These are phyloP conservation scores for Bombylius major DNA, from an alignment of 2,888 invertebrate species.

Conservation along the genomic window DNA sequence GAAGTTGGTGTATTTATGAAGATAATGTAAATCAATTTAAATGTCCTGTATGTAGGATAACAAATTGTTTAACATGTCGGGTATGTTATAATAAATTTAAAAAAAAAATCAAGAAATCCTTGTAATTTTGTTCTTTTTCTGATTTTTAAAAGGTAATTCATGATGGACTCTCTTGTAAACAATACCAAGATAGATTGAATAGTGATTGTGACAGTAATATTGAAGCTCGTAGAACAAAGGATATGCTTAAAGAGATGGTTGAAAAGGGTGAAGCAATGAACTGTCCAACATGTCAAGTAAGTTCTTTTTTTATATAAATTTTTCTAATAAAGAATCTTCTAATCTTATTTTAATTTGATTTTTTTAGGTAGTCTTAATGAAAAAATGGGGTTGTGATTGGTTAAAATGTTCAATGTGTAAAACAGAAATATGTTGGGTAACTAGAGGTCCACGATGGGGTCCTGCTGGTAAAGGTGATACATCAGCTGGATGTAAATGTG, in stretches of 20 bases:
- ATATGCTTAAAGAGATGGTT: slow-evolving; percentile 71
- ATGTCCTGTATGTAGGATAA: slow-evolving; percentile 68
- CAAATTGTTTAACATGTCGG: slow-evolving; percentile 79
- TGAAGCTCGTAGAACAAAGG: slow-evolving; percentile 60
- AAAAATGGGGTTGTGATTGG: slow-evolving; percentile 93
- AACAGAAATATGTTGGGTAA: slow-evolving; percentile 91
- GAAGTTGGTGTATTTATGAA: slow-evolving; percentile 81
- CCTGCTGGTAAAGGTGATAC: slow-evolving; percentile 20
- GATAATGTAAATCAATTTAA: slow-evolving; percentile 72
- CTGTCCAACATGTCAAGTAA: slow-evolving; percentile 72
- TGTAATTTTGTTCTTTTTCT: not conserved
- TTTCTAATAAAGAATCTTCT: not conserved
- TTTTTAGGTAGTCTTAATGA: slow-evolving; percentile 50
- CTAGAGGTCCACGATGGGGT: slow-evolving; percentile 45
- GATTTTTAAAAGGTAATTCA: slow-evolving; percentile 53
- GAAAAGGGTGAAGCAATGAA: slow-evolving; percentile 71
- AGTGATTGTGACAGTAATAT: slow-evolving; percentile 53
- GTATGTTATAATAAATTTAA: slow-evolving; percentile 34
- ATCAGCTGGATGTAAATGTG: slow-evolving; percentile 20
- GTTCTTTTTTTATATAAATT: not conserved
- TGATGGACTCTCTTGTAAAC: slow-evolving; percentile 63
- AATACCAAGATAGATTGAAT: slow-evolving; percentile 58
- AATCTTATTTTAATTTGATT: too few relatives aligned
- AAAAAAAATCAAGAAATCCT: not conserved
- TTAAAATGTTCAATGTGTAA: slow-evolving; percentile 82